These are phyloP conservation scores for Lepidotrigona ventralis DNA, from an alignment of 1,140 invertebrate species.

Conservation along the genomic window DNA sequence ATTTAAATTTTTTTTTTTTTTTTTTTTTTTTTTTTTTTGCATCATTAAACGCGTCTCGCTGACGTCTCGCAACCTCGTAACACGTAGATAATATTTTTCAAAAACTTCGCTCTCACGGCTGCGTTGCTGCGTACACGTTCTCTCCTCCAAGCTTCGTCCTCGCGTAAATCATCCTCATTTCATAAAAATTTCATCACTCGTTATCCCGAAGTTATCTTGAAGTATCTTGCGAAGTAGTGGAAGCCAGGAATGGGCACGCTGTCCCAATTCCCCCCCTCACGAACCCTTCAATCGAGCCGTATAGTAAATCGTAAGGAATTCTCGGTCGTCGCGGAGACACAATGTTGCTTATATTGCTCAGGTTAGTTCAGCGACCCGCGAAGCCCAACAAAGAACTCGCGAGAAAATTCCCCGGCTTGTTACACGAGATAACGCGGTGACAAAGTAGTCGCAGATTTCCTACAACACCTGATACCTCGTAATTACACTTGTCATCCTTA, in stretches of 20 bases:
- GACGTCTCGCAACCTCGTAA: background rate
- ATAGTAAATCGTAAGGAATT: background rate
- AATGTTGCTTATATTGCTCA: too few species aligned
- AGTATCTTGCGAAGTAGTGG: too few species aligned
- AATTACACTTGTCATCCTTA: constrained; percentile 27
- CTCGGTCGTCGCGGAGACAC: background rate
- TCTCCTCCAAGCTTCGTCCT: fast-evolving
- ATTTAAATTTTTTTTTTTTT: too few species aligned
- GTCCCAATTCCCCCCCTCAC: background rate
- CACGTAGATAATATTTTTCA: background rate
- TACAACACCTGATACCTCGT: constrained; percentile 36
- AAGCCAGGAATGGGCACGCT: background rate
- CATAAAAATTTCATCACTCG: too few species aligned
- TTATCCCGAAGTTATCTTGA: background rate
- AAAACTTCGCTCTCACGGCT: background rate
- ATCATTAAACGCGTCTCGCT: background rate
- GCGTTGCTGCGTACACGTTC: background rate
- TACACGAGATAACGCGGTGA: constrained; percentile 12
- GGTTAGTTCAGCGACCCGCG: background rate
- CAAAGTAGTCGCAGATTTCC: constrained; percentile 1
- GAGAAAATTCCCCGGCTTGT: background rate
- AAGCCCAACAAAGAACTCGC: constrained; percentile 16
- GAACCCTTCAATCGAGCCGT: background rate
- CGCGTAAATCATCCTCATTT: background rate
- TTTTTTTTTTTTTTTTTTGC: background rate